Conservation (phyloP, 35 echinoderm and acorn worm species). For the Apostichopus japonicus region DNA sequence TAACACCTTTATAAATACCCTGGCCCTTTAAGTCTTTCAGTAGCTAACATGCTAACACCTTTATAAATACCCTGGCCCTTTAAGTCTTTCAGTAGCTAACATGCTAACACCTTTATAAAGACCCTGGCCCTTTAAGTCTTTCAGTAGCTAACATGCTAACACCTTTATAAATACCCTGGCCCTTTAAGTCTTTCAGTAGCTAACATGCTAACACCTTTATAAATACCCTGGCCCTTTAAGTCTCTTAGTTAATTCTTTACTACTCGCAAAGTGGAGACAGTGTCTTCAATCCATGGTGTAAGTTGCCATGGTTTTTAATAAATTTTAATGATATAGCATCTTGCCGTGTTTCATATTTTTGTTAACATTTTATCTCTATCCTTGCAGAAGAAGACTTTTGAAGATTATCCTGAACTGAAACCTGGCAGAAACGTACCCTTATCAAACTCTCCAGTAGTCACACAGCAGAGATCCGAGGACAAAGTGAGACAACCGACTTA, state of each 20-base stretch:
- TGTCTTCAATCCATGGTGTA: too few relatives aligned
- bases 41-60: too few relatives aligned
- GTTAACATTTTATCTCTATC: too few relatives aligned
- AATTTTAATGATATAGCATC: background rate
- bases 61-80: background rate
- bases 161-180: background rate
- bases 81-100: background rate
- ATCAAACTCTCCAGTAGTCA: background rate
- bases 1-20: background rate
- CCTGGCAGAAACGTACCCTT: background rate
- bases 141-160: background rate
- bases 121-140: background rate
- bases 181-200: background rate
- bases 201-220: background rate
- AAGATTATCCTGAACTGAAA: constrained; percentile 17
- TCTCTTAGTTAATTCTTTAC: background rate
- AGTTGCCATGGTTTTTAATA: too few relatives aligned
- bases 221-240: background rate
- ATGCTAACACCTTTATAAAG: background rate
- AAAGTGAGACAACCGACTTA: constrained; percentile 17
- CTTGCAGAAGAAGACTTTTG: constrained; percentile 20
- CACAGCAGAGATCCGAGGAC: background rate
- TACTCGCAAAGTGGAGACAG: too few relatives aligned
- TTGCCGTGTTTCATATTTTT: background rate
- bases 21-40: background rate